phyloP scores from a whole-genome alignment of 2,888 invertebrate species.

The Geotrupes spiniger region DNA sequence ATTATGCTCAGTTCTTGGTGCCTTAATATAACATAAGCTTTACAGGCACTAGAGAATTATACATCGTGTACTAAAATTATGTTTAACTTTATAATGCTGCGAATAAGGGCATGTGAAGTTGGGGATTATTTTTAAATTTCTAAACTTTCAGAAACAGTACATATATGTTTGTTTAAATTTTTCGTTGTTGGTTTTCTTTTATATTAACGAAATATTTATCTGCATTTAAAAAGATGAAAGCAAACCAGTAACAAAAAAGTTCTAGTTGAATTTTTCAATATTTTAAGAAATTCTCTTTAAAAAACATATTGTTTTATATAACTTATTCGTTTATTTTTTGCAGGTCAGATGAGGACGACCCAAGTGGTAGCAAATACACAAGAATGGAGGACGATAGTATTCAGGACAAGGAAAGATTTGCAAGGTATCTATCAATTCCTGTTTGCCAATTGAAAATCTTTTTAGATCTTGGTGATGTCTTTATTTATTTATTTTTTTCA shows the following conservation, averaged over 20 bases:
- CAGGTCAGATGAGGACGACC: slow-evolving; percentile 87
- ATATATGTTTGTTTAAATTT: no score
- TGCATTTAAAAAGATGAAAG: no score
- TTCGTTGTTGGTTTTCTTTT: no score
- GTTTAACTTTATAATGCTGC: no score
- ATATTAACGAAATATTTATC: no score
- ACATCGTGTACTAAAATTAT: slow-evolving; percentile 9
- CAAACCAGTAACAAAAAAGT: background rate
- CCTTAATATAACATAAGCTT: slow-evolving; percentile 17
- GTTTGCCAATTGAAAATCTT: no score
- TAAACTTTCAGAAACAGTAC: slow-evolving; percentile 1
- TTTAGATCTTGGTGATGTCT: no score
- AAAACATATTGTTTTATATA: slow-evolving; percentile 7
- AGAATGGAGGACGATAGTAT: slow-evolving; percentile 92
- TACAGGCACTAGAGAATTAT: slow-evolving; percentile 12
- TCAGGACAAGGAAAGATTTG: slow-evolving; percentile 96
- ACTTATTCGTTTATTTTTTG: slow-evolving; percentile 28
- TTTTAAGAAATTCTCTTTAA: slow-evolving; percentile 10
- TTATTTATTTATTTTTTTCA: no score
- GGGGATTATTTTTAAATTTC: no score
- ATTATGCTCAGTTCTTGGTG: slow-evolving; percentile 9
- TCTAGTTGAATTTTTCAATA: background rate
- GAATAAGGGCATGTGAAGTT: no score
- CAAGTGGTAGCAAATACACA: slow-evolving; percentile 76
- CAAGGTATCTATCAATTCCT: slow-evolving; percentile 66